Percentiles rank a stretch among this genome's conserved stretches.
Conservation (phyloP, 1,140 invertebrate species). For the Pinna nobilis region DNA sequence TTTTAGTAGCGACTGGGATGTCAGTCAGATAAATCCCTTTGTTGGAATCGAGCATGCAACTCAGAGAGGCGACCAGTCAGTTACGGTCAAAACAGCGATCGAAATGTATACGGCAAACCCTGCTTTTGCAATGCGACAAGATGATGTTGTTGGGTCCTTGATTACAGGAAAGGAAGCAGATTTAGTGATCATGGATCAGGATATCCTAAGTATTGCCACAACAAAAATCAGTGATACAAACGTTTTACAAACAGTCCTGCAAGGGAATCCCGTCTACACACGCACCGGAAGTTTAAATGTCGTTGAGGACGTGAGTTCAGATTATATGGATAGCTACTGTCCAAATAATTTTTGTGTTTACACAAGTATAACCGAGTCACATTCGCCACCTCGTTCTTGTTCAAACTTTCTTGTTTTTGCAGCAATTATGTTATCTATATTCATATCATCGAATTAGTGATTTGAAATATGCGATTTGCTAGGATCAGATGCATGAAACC, state of each 20-base stretch:
- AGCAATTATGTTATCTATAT: too few species aligned
- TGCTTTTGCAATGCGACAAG: conserved; percentile 46
- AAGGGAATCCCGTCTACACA: conserved; percentile 13
- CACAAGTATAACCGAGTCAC: too few species aligned
- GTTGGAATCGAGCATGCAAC: conserved; percentile 33
- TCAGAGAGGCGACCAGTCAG: conserved; percentile 29
- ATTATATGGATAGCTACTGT: too few species aligned
- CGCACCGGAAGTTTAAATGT: too few species aligned
- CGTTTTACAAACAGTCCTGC: conserved; percentile 31
- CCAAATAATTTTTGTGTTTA: too few species aligned
- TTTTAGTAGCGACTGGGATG: conserved; percentile 47
- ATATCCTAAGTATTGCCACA: conserved; percentile 16
- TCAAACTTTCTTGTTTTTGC: too few species aligned
- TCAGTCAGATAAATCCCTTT: conserved; percentile 39
- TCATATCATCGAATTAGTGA: too few species aligned
- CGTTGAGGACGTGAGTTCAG: too few species aligned
- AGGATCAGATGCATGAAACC: too few species aligned
- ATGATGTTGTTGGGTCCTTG: conserved; percentile 32
- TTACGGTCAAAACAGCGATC: conserved; percentile 31
- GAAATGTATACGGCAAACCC: conserved; percentile 48
- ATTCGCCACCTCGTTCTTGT: too few species aligned
- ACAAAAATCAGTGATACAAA: conserved; percentile 16
- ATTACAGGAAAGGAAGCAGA: conserved; percentile 39
- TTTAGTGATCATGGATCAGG: conserved; percentile 38
- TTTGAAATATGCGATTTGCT: too few species aligned